Evolutionary conservation across 2,113 vertebrate genomes (phyloP).

Genomic region (Callorhinus ursinus): DNA sequence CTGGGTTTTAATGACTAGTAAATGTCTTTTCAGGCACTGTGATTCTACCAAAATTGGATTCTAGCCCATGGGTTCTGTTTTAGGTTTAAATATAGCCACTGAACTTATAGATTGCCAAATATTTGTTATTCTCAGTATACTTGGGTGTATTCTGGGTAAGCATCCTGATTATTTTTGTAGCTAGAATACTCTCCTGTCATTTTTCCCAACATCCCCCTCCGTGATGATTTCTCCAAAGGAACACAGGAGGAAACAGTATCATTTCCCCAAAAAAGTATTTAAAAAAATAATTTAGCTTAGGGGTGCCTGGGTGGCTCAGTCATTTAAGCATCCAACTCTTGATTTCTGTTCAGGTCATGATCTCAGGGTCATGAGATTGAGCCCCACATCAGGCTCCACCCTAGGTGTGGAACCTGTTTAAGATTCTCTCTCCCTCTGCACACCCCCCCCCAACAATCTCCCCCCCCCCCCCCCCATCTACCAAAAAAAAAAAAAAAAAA

Average conservation of each 20-base stretch:
- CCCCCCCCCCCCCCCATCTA: too few relatives aligned
- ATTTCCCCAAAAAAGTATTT: neutral
- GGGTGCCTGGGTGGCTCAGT: neutral
- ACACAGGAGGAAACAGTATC: neutral
- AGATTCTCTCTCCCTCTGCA: neutral
- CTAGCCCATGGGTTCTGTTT: neutral
- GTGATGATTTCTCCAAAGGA: neutral
- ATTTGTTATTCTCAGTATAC: neutral
- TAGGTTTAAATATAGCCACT: constrained; percentile 1
- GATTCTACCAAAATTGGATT: neutral
- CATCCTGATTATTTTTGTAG: neutral
- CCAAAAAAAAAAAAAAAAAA: neutral
- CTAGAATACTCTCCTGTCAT: neutral
- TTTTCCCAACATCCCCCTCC: neutral
- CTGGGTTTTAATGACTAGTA: constrained; percentile 29
- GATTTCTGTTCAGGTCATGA: neutral
- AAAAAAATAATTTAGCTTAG: neutral
- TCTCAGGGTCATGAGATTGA: neutral
- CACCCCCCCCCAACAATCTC: too few relatives aligned
- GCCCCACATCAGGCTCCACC: neutral
- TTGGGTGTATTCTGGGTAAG: neutral
- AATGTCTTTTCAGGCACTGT: neutral
- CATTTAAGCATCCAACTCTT: neutral
- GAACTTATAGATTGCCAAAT: neutral
- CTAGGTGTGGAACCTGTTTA: neutral